Evolutionary conservation across 2,113 vertebrate genomes (phyloP).

Genomic region (Pongo abelii): DNA sequence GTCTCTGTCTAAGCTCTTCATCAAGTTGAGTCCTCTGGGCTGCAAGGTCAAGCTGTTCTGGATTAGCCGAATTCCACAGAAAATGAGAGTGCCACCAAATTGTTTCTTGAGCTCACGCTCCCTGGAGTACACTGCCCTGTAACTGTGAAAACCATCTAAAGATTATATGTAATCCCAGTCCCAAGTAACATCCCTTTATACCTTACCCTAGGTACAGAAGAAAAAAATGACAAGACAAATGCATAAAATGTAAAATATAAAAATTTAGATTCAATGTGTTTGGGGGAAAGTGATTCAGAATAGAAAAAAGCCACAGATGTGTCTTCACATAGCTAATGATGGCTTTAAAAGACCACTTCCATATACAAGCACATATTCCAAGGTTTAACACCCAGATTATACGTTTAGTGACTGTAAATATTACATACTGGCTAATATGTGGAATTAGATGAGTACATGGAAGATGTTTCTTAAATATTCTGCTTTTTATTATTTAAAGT

Average conservation of each 20-base stretch:
- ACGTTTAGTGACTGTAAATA: background rate
- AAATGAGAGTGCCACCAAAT: conserved; percentile 75
- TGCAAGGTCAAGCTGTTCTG: conserved; percentile 88
- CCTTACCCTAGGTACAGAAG: conserved; percentile 81
- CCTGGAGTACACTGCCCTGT: conserved; percentile 77
- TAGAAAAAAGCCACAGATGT: conserved; percentile 65
- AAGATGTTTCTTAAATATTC: background rate
- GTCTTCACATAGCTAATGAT: conserved; percentile 62
- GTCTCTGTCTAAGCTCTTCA: conserved; percentile 89
- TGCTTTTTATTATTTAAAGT: background rate
- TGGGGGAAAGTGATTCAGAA: conserved; percentile 66
- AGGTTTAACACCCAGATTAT: conserved; percentile 33
- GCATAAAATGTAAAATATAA: background rate
- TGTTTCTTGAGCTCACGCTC: conserved; percentile 76
- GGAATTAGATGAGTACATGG: background rate
- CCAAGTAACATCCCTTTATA: conserved; percentile 82
- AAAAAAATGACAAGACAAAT: background rate
- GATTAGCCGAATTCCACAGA: conserved; percentile 77
- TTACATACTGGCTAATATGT: background rate
- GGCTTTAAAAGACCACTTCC: conserved; percentile 68
- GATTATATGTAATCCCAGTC: conserved; percentile 88
- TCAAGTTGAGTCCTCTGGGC: conserved; percentile 84
- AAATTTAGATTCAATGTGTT: conserved; percentile 65
- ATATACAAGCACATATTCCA: conserved; percentile 43
- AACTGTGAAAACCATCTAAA: conserved; percentile 85